Conservation (phyloP, 2,888 invertebrate genomes). For the Phengaris alcon region DNA sequence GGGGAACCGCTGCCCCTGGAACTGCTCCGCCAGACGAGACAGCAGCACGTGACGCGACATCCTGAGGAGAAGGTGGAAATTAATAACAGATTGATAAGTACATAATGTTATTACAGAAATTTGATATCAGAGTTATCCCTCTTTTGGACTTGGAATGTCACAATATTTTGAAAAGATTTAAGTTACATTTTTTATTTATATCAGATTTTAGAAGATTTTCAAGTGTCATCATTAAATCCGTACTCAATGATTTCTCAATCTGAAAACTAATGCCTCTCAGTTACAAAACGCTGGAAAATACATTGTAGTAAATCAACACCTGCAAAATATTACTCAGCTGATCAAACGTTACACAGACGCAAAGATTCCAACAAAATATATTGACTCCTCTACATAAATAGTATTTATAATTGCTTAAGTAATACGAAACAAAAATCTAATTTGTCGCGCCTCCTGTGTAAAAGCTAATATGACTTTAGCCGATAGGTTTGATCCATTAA, state of each 20-base stretch:
- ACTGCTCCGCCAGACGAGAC: constrained; percentile 72
- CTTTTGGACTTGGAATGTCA: too few species aligned
- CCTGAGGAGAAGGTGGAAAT: constrained; percentile 42
- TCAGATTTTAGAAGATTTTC: too few species aligned
- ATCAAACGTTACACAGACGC: constrained; percentile 13
- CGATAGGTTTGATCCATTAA: constrained; percentile 46
- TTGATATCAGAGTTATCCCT: background rate
- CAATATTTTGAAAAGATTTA: too few species aligned
- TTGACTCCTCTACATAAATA: background rate
- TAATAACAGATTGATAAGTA: background rate
- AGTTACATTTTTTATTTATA: too few species aligned
- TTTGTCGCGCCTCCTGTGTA: constrained; percentile 11
- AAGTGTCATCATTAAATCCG: too few species aligned
- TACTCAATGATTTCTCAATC: background rate
- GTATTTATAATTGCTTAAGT: background rate
- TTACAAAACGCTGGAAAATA: background rate
- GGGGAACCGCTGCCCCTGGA: constrained; percentile 63
- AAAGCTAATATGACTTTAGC: constrained; percentile 21
- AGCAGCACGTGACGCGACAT: constrained; percentile 74
- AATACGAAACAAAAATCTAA: background rate
- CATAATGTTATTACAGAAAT: background rate
- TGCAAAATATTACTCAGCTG: constrained; percentile 14
- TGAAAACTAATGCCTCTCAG: background rate
- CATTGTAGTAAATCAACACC: background rate
- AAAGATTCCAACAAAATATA: constrained; percentile 1